Conservation (phyloP, 2,888 invertebrate genomes). For the Abrostola triplasia region DNA sequence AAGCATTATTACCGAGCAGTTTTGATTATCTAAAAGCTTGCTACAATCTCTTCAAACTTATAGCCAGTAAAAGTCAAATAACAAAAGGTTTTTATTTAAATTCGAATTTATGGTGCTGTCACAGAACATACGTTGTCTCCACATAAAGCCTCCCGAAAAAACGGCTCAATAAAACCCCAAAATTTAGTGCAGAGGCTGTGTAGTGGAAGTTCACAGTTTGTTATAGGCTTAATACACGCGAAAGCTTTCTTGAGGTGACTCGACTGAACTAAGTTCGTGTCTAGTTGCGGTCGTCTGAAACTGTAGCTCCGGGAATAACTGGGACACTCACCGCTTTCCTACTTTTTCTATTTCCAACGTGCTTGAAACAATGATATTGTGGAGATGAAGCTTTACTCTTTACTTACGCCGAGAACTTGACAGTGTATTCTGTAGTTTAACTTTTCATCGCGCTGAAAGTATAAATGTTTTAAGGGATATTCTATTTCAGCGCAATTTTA, state of each 20-base stretch:
- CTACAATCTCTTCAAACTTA: constrained; percentile 29
- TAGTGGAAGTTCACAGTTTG: constrained; percentile 67
- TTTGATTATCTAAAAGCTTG: constrained; percentile 42
- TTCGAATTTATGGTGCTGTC: constrained; percentile 47
- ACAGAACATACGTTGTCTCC: constrained; percentile 56
- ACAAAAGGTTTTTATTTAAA: constrained; percentile 47
- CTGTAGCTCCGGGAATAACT: constrained; percentile 59
- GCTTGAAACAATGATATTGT: constrained; percentile 71
- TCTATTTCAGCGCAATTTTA: constrained; percentile 12
- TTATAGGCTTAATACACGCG: constrained; percentile 76
- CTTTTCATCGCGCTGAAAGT: constrained; percentile 44
- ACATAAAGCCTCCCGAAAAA: constrained; percentile 61
- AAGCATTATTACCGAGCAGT: constrained; percentile 44
- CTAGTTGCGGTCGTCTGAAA: constrained; percentile 53
- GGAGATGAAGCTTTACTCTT: constrained; percentile 58
- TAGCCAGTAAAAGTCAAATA: constrained; percentile 27
- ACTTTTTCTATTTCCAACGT: constrained; percentile 65
- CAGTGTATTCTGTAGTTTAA: constrained; percentile 46
- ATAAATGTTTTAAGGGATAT: constrained; percentile 38
- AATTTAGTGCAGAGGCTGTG: constrained; percentile 67
- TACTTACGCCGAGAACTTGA: constrained; percentile 59
- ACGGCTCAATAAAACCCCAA: constrained; percentile 67
- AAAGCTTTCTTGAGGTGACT: constrained; percentile 72
- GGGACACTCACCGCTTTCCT: constrained; percentile 62
- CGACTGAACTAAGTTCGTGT: constrained; percentile 61